These are phyloP conservation scores for Drosophila multiciliata DNA, from an alignment of 2,888 invertebrate genomes.

Conservation along the genomic window DNA sequence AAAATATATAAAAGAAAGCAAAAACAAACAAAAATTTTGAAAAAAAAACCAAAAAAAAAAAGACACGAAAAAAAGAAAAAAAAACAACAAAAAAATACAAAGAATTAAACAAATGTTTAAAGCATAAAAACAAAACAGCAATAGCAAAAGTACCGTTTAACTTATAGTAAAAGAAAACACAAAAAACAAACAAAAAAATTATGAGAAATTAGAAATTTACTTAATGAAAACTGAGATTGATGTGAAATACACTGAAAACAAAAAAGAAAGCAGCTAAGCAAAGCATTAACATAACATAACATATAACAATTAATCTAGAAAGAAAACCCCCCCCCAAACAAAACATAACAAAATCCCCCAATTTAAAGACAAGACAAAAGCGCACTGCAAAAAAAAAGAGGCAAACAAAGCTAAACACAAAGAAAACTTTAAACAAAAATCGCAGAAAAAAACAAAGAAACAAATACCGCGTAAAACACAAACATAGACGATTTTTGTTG, in stretches of 20 bases:
- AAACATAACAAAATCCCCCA: slow-evolving; percentile 11
- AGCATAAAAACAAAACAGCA: slow-evolving; percentile 67
- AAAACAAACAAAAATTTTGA: slow-evolving; percentile 45
- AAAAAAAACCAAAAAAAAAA: slow-evolving; percentile 43
- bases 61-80: slow-evolving; percentile 44
- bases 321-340: slow-evolving; percentile 16
- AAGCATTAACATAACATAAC: slow-evolving; percentile 41
- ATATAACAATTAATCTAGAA: slow-evolving; percentile 33
- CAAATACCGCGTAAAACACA: slow-evolving; percentile 32
- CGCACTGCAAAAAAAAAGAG: slow-evolving; percentile 17
- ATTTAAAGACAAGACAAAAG: slow-evolving; percentile 38
- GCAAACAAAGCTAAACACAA: slow-evolving; percentile 20
- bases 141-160: slow-evolving; percentile 73
- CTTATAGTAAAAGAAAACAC: slow-evolving; percentile 63
- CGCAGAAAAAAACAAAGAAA: slow-evolving; percentile 13
- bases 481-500: slow-evolving; percentile 65
- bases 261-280: slow-evolving; percentile 29
- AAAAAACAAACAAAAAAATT: slow-evolving; percentile 21
- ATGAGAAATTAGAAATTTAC: slow-evolving; percentile 60
- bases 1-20: slow-evolving; percentile 29
- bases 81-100: slow-evolving; percentile 40
- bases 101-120: slow-evolving; percentile 67
- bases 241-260: slow-evolving; percentile 62
- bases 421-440: slow-evolving; percentile 13
- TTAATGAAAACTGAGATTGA: slow-evolving; percentile 65